Percentiles rank a stretch among this genome's conserved stretches.
phyloP scores from a whole-genome alignment of 1,140 invertebrate genomes.

The Dinothrombium tinctorium region DNA sequence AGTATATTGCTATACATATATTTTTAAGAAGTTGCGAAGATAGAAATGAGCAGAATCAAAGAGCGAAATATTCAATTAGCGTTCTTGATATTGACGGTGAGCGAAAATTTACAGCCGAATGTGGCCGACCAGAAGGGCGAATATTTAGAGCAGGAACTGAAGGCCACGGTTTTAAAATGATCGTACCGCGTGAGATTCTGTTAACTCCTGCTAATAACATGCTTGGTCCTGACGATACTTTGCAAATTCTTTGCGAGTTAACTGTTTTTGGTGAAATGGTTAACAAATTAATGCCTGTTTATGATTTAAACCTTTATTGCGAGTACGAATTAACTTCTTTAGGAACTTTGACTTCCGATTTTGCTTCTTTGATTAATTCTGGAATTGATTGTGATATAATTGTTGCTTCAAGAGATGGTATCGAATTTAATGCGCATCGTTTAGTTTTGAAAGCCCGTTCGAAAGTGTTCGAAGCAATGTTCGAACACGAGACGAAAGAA shows the following conservation, averaged over 20 bases:
- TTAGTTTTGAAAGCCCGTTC: slow-evolving; percentile 5
- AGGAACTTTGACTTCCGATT: not conserved
- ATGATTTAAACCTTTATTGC: not conserved
- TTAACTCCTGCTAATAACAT: not conserved
- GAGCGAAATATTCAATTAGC: slow-evolving; percentile 2
- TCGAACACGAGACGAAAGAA: slow-evolving; percentile 9
- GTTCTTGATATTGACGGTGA: slow-evolving; percentile 1
- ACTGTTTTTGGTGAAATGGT: slow-evolving; percentile 3
- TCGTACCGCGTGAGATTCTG: not conserved
- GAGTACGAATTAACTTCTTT: not conserved
- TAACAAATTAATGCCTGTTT: no score
- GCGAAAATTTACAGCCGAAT: slow-evolving; percentile 1
- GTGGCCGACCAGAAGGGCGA: not conserved
- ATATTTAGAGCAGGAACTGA: slow-evolving; percentile 4
- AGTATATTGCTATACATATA: slow-evolving; percentile 3
- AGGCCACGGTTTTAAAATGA: slow-evolving; percentile 1
- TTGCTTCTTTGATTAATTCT: not conserved
- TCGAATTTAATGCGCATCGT: slow-evolving; percentile 4
- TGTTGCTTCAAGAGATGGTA: not conserved
- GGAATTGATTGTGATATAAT: not conserved
- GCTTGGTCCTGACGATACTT: not conserved
- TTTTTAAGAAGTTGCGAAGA: slow-evolving; percentile 4
- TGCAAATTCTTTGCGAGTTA: not conserved
- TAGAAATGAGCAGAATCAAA: not conserved
- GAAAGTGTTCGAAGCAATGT: slow-evolving; percentile 7